Evolutionary conservation across 1,140 invertebrate genomes (phyloP).

Genomic region (Drosophila kikkawai): DNA sequence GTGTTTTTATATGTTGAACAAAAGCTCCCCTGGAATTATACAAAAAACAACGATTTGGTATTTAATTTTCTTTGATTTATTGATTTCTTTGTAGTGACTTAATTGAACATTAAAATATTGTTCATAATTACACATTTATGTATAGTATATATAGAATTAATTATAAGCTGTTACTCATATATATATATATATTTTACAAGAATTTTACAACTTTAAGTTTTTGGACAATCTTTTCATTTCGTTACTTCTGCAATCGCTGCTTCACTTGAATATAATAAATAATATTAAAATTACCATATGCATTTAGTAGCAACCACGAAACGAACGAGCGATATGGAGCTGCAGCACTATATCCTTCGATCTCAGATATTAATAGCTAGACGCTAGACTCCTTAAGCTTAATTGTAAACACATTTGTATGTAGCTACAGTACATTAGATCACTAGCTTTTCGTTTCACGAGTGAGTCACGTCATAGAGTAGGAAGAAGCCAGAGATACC

Average conservation of each 20-base stretch:
- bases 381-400: conserved; percentile 62
- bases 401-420: conserved; percentile 79
- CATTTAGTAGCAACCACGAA: conserved; percentile 66
- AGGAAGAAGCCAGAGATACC: background rate
- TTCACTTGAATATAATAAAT: conserved; percentile 72
- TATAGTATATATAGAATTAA: conserved; percentile 51
- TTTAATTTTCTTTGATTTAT: conserved; percentile 76
- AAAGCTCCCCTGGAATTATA: background rate
- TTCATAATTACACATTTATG: conserved; percentile 77
- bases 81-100: conserved; percentile 80
- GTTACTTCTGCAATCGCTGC: conserved; percentile 53
- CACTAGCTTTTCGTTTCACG: conserved; percentile 83
- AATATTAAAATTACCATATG: conserved; percentile 75
- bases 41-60: conserved; percentile 36
- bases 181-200: conserved; percentile 64
- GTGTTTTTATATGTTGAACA: too few relatives aligned
- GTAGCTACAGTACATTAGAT: conserved; percentile 81
- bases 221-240: conserved; percentile 83
- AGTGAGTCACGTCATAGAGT: conserved; percentile 53
- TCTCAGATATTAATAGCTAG: conserved; percentile 41
- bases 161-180: conserved; percentile 49
- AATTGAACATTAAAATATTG: conserved; percentile 80
- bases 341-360: conserved; percentile 45
- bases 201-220: conserved; percentile 82
- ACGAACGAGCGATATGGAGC: conserved; percentile 44